These are phyloP conservation scores for Apodemus agrarius DNA, from an alignment of 2,797 vertebrate species.

Conservation along the genomic window DNA sequence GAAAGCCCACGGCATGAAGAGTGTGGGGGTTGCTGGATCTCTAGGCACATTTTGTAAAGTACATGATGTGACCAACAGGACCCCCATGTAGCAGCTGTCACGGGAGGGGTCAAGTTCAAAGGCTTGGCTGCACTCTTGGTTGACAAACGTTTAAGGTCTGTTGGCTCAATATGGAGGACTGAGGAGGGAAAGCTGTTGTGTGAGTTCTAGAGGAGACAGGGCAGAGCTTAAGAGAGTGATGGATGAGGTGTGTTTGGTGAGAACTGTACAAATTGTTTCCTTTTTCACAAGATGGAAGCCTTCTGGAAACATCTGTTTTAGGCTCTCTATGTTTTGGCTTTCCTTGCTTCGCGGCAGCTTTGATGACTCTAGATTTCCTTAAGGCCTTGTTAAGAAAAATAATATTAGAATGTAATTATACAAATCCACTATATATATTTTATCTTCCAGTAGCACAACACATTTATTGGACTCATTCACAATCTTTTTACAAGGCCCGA, in stretches of 20 bases:
- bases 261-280: conserved; percentile 70
- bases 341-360: conserved; percentile 55
- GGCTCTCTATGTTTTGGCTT: conserved; percentile 69
- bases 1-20: background rate
- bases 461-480: conserved; percentile 13
- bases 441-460: background rate
- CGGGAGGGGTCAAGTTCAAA: background rate
- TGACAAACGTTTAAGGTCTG: conserved; percentile 51
- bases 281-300: conserved; percentile 72
- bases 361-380: conserved; percentile 67
- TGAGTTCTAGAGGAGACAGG: conserved; percentile 24
- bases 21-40: background rate
- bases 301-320: conserved; percentile 72
- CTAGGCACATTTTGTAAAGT: conserved; percentile 31
- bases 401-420: conserved; percentile 66
- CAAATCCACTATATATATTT: background rate
- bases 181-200: background rate
- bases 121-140: background rate
- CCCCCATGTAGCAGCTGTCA: conserved; percentile 1
- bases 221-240: background rate
- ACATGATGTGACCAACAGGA: background rate
- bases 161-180: background rate
- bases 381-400: conserved; percentile 71
- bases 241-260: conserved; percentile 65
- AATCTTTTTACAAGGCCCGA: background rate